Percentiles rank a stretch among this genome's conserved stretches.
Conservation (phyloP, 2,888 invertebrate species). For the Mystacides longicornis region DNA sequence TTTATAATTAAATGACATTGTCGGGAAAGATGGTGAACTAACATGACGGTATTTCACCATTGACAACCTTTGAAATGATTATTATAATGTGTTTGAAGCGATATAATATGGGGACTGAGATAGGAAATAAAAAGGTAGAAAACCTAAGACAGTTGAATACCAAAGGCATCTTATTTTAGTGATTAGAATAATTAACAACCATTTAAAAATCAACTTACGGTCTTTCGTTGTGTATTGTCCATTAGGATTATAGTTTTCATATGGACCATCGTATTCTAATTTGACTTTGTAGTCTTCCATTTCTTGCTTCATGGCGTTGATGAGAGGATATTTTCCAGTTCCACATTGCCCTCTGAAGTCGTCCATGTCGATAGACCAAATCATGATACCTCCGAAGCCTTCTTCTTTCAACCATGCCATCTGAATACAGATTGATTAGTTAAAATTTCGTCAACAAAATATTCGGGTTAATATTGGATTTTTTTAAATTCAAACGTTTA, state of each 20-base stretch:
- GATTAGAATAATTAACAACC: slow-evolving; percentile 4
- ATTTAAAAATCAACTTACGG: slow-evolving; percentile 55
- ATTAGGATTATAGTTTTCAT: slow-evolving; percentile 61
- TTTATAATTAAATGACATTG: no score
- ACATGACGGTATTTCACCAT: no score
- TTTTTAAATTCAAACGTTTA: slow-evolving; percentile 31
- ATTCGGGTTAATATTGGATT: not conserved
- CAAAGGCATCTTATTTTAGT: no score
- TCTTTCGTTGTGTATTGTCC: slow-evolving; percentile 83
- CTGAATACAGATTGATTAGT: slow-evolving; percentile 39
- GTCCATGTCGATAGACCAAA: slow-evolving; percentile 96
- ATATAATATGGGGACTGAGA: no score
- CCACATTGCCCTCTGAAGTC: slow-evolving; percentile 90
- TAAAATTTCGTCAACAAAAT: not conserved
- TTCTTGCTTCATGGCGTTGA: slow-evolving; percentile 81
- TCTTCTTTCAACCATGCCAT: slow-evolving; percentile 91
- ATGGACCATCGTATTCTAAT: slow-evolving; percentile 80
- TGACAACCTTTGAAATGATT: no score
- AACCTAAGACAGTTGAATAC: no score
- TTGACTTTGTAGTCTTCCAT: slow-evolving; percentile 74
- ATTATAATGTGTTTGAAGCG: no score
- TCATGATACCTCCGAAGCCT: slow-evolving; percentile 93
- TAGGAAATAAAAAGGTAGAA: no score
- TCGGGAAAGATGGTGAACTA: no score
- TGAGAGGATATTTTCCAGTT: slow-evolving; percentile 81